Base-by-base conservation (phyloP, 2,888 invertebrate genomes). In the Ochropleura plecta region DNA sequence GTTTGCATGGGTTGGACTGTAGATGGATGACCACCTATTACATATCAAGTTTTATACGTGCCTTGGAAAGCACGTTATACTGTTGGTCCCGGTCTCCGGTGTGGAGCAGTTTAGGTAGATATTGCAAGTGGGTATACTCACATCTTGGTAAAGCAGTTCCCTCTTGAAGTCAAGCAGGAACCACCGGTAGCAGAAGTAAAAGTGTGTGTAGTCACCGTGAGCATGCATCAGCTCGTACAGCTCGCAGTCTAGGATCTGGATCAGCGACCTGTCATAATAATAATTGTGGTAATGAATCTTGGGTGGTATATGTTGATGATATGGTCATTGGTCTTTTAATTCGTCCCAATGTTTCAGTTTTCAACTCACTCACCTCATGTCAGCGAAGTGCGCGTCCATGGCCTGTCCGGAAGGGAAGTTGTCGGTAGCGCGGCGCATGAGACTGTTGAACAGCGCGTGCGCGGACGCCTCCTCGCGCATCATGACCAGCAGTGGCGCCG, bases 141-240 rank as follows among this genome's bases (percentile, higher is more conserved):
- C 98, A 92, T 99, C 99, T 82, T 98, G 98, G 91, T 99, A 99
- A 30, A 98, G 97, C 84, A 99, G 96, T 93, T 99, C 99, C 92
- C 99, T 96, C 93, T 99, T 99, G 92, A 99, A 99, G 95, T 99
- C 99, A 70, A 99, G 97, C 82, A 99, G 97, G 96, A 99, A 99
- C 99, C 99, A 99, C 62, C 99, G 98, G 94, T 99, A 99, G 94
- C 99, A 99, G 95, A 99, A 99, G 95, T 99, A 99, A 95, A 99
- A 99, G 93, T 99, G 99, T 6, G 99, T 99, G 95, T 99, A 99
- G 94, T 99, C 99, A 0, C 99, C 99, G 93, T 99, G 98, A 70
- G 98, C 98, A 90, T 99, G 98, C 98, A 99, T 99, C 92, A 99
- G 96, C 90, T 99, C 99, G 95, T 98, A 99, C 96, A 99, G 97